Base-by-base conservation (phyloP, 2,113 vertebrate species). In the Ranitomeya variabilis region DNA sequence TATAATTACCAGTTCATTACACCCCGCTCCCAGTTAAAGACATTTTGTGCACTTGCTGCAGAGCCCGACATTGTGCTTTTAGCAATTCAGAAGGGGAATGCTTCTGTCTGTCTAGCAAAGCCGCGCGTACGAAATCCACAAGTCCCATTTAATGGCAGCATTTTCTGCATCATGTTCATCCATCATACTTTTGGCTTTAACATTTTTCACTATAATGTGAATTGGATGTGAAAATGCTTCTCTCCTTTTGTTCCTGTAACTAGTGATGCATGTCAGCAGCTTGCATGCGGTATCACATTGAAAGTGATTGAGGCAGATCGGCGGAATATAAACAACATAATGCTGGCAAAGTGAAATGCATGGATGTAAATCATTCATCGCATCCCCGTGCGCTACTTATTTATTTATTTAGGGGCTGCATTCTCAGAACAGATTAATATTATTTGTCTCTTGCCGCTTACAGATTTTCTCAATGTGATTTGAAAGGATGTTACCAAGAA, bases 211-310 rank as follows among this genome's bases (percentile, higher is more conserved):
- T 52, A 62, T 85, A 89, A 81, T 85, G 26, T 91, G 87, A 91
- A 83, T 92, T 54, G 86, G 15, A 89, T 82, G n/a, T 86, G 77
- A 90, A 90, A 83, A 79, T n/a, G 87, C 10, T 89, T 45, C 90
- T 88, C 71, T 86, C 64, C 23, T 64, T 54, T 82, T 26, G 71
- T 86, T 0, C 77, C 86, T 90, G 73, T 90, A 77, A 83, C 13
- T 80, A 54, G 86, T 83, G 90, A 78, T 90, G 21, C 26, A 66
- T 86, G 89, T 13, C 76, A 89, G 37, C 7, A 74, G 85, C 87
- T 26, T 10, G 82, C 7, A 37, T 77, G 5, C 64, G 77, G 73
- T 8, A 10, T 87, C 64, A 66, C 12, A 71, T 86, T 91, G 87
- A 90, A 90, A 89, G 19, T 12, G 2, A 18, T 81, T 71, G 60